Evolutionary conservation across 1,140 invertebrate species (phyloP).

Genomic region (Formica selysi): DNA sequence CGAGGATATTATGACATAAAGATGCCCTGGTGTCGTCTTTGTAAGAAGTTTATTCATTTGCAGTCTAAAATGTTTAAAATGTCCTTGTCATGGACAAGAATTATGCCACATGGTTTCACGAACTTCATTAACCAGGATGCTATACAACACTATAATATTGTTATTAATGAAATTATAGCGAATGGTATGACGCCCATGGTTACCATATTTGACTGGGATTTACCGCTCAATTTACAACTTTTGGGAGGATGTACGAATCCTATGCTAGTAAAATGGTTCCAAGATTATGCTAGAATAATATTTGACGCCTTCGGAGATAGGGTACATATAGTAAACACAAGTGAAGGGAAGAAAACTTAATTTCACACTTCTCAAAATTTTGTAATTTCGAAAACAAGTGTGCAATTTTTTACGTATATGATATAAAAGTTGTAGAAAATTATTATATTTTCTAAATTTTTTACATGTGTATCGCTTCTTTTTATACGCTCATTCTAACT

Average conservation of each 20-base stretch:
- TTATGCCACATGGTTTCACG: slow-evolving; percentile 86
- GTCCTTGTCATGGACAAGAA: slow-evolving; percentile 87
- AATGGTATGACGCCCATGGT: slow-evolving; percentile 66
- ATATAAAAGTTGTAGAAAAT: neutral
- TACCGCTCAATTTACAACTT: slow-evolving; percentile 43
- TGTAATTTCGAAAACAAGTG: neutral
- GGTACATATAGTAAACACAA: neutral
- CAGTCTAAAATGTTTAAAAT: slow-evolving; percentile 85
- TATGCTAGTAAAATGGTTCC: neutral
- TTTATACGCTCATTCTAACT: slow-evolving; percentile 16
- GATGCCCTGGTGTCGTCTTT: neutral
- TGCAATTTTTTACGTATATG: neutral
- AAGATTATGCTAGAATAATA: neutral
- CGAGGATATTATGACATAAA: slow-evolving; percentile 8
- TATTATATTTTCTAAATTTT: slow-evolving; percentile 24
- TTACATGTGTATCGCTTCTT: neutral
- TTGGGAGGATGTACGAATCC: neutral
- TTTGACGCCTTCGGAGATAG: neutral
- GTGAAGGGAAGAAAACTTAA: neutral
- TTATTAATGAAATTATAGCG: slow-evolving; percentile 86
- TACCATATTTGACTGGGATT: slow-evolving; percentile 18
- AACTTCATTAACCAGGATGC: slow-evolving; percentile 85
- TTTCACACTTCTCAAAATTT: neutral
- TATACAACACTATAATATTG: slow-evolving; percentile 86
- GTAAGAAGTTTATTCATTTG: slow-evolving; percentile 44